These are phyloP conservation scores for Deroptyus accipitrinus DNA, from an alignment of 2,113 vertebrate genomes.

Conservation along the genomic window DNA sequence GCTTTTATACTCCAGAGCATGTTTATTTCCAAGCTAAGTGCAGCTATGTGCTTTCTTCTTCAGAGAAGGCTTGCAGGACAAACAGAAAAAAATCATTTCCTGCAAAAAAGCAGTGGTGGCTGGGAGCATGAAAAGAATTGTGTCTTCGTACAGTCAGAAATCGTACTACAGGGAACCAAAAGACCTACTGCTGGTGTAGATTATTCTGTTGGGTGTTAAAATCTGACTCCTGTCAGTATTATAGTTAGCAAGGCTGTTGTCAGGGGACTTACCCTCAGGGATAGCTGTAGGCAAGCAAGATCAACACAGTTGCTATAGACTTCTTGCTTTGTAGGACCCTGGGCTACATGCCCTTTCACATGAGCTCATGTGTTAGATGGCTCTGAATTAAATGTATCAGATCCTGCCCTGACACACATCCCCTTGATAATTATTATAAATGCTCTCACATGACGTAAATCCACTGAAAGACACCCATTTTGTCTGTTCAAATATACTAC, in stretches of 20 bases:
- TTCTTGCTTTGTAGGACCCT: not conserved
- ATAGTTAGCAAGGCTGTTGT: not conserved
- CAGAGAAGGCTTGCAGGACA: not conserved
- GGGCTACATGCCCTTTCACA: not conserved
- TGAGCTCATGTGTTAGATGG: accelerated
- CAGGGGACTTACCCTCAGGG: not conserved
- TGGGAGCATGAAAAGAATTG: not conserved
- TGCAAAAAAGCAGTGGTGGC: not conserved
- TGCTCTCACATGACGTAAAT: not conserved
- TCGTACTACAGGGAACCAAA: not conserved
- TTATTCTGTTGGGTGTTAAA: not conserved
- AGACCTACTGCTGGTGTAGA: not conserved
- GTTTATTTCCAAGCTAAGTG: not conserved
- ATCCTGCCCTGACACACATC: not conserved
- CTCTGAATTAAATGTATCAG: not conserved
- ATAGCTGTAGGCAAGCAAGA: not conserved
- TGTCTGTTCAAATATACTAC: not conserved
- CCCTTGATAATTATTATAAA: not conserved
- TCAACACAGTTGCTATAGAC: not conserved
- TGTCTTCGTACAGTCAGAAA: not conserved
- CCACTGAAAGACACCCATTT: not conserved
- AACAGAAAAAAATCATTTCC: not conserved
- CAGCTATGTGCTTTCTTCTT: not conserved
- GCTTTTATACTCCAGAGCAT: not conserved
- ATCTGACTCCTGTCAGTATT: not conserved